Conservation (phyloP, 2,888 invertebrate species). For the Xestoiulus laeticollis region DNA sequence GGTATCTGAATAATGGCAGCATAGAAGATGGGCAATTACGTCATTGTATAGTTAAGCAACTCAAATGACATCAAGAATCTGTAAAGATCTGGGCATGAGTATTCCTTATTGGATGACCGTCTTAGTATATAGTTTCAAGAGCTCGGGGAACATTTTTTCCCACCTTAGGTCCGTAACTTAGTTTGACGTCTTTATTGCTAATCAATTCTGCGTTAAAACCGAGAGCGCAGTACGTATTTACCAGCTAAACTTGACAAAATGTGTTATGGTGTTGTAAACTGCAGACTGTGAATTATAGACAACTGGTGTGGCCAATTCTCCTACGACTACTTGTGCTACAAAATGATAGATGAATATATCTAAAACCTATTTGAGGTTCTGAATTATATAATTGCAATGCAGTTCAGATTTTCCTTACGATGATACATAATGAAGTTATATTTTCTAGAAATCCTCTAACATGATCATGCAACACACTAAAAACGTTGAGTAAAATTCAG, state of each 20-base stretch:
- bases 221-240: neutral
- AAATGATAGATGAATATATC: too few species aligned
- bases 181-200: constrained; percentile 5
- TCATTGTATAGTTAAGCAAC: constrained; percentile 8
- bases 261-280: neutral
- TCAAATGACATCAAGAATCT: constrained; percentile 10
- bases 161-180: neutral
- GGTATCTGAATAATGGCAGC: constrained; percentile 38
- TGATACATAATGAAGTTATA: too few species aligned
- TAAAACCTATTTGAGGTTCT: too few species aligned
- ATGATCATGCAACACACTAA: too few species aligned
- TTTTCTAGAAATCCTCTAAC: too few species aligned
- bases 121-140: neutral
- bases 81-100: constrained; percentile 16
- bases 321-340: too few species aligned
- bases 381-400: too few species aligned
- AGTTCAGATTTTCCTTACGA: too few species aligned
- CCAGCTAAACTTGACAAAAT: neutral
- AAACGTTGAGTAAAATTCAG: too few species aligned
- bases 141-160: neutral
- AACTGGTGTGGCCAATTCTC: neutral
- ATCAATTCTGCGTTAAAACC: neutral
- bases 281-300: neutral
- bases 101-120: neutral
- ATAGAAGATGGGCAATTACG: constrained; percentile 27